A percentile compares a stretch with the other conserved stretches of the same genome.
These are phyloP conservation scores for Xenopus tropicalis DNA, from an alignment of 2,113 vertebrate species.

Conservation along the genomic window DNA sequence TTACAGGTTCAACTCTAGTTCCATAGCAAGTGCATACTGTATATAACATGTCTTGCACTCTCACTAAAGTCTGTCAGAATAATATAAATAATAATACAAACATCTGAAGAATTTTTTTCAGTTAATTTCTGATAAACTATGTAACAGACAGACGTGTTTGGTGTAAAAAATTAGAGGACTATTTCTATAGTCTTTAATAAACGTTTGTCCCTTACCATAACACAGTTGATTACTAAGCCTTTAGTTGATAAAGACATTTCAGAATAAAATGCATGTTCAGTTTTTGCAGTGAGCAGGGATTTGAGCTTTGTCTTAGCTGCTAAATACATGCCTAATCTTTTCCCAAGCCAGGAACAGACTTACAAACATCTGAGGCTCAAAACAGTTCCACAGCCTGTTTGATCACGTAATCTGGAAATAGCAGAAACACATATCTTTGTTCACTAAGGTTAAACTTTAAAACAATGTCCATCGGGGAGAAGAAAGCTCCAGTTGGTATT, in stretches of 20 bases:
- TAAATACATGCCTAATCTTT: slow-evolving; percentile 25
- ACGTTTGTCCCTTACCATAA: slow-evolving; percentile 14
- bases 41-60: no score
- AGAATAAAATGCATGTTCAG: slow-evolving; percentile 11
- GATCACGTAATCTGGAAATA: slow-evolving; percentile 29
- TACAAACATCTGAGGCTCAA: slow-evolving; percentile 39
- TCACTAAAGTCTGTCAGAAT: no score
- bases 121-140: no score
- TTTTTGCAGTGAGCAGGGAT: slow-evolving; percentile 10
- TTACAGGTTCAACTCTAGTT: no score
- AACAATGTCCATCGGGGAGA: slow-evolving; percentile 18
- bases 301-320: slow-evolving; percentile 23
- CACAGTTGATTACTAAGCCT: slow-evolving; percentile 12
- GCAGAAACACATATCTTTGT: slow-evolving; percentile 29
- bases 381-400: slow-evolving; percentile 26
- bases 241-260: slow-evolving; percentile 26
- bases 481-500: slow-evolving; percentile 3
- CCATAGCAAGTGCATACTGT: no score
- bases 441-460: slow-evolving; percentile 19
- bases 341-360: slow-evolving; percentile 17
- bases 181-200: slow-evolving; percentile 9
- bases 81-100: no score
- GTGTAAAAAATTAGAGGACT: no score
- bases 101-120: no score
- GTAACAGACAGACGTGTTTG: no score